phyloP scores from a whole-genome alignment of 2,113 vertebrate species.

The Chaenocephalus aceratus region DNA sequence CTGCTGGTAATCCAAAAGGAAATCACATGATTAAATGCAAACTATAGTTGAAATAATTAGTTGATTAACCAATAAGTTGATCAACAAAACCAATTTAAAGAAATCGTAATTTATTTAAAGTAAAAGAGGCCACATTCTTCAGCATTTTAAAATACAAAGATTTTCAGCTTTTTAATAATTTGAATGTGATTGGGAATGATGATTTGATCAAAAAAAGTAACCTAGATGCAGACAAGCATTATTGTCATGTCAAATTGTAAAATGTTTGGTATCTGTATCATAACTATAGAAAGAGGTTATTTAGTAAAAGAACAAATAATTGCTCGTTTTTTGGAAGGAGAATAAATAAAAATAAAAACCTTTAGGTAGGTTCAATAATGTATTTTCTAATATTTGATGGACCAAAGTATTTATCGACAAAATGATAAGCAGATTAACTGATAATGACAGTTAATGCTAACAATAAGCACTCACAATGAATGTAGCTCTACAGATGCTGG shows the following conservation, averaged over 20 bases:
- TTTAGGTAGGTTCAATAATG: no score
- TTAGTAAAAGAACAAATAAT: no score
- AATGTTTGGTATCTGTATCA: neutral
- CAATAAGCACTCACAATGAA: no score
- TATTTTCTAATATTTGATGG: no score
- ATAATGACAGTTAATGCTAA: no score
- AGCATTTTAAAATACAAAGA: neutral
- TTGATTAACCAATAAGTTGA: neutral
- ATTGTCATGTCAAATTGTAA: neutral
- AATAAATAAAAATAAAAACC: no score
- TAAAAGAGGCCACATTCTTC: neutral
- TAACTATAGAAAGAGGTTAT: neutral
- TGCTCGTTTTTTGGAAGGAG: no score
- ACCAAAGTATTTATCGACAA: no score
- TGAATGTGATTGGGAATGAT: neutral
- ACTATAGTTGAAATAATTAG: neutral
- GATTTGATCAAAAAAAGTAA: neutral
- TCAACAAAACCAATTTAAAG: neutral
- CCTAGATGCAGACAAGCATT: neutral
- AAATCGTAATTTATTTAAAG: neutral
- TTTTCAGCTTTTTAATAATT: neutral
- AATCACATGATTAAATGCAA: neutral
- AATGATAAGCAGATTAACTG: no score
- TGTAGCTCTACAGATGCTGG: no score
- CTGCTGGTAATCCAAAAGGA: neutral